These are phyloP conservation scores for Pocillopora damicornis DNA, from an alignment of 64 coral and sea anemone genomes.

Conservation along the genomic window DNA sequence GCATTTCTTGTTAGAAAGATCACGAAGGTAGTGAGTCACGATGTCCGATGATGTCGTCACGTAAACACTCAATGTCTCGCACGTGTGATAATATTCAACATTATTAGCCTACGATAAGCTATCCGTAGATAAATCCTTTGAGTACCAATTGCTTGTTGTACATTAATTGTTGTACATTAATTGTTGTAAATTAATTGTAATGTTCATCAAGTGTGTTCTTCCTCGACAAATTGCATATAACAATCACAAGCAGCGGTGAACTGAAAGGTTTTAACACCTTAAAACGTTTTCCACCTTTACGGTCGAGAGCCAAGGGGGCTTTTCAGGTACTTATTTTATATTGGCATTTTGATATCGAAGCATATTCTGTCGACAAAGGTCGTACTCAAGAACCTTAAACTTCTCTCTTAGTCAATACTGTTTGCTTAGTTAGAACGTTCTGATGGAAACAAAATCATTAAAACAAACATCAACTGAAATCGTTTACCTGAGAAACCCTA, in stretches of 20 bases:
- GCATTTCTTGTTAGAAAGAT: background rate
- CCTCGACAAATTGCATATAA: background rate
- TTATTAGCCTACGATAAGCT: background rate
- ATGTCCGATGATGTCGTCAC: background rate
- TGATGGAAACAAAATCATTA: too few species aligned
- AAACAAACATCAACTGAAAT: too few species aligned
- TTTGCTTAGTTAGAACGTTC: too few species aligned
- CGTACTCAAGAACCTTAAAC: too few species aligned
- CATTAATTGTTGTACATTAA: background rate
- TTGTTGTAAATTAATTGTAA: background rate
- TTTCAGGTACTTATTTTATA: too few species aligned
- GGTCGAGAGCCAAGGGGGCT: too few species aligned
- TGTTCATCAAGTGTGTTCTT: background rate
- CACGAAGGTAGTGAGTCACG: background rate
- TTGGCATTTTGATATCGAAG: too few species aligned
- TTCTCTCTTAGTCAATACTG: too few species aligned
- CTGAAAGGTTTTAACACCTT: background rate
- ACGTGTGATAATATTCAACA: background rate
- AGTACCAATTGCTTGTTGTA: background rate
- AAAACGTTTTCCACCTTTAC: background rate
- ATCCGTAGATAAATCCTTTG: background rate
- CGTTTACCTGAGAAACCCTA: too few species aligned
- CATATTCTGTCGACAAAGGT: too few species aligned
- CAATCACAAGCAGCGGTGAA: background rate
- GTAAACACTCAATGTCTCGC: background rate